phyloP scores from a whole-genome alignment of 2,888 invertebrate species.

The Hylaea fasciaria region DNA sequence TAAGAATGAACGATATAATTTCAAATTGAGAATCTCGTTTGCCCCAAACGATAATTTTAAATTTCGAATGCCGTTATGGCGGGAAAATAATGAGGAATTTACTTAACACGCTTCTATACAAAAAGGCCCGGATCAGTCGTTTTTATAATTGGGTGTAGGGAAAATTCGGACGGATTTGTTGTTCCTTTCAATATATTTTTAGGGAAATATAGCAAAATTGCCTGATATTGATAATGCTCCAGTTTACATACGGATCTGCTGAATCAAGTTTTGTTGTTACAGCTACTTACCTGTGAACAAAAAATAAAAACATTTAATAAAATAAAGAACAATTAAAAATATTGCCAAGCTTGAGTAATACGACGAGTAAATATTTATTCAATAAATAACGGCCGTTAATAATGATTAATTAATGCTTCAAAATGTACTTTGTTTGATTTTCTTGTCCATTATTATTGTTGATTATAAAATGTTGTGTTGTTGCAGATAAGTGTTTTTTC shows the following conservation, averaged over 20 bases:
- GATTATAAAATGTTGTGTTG: no score
- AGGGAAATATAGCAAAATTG: not conserved
- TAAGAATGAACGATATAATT: conserved; percentile 36
- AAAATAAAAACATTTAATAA: conserved; percentile 35
- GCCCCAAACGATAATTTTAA: conserved; percentile 35
- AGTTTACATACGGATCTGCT: conserved; percentile 49
- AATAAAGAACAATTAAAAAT: not conserved
- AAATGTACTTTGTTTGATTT: no score
- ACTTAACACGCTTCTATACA: conserved; percentile 31
- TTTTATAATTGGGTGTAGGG: conserved; percentile 34
- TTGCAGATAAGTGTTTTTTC: no score
- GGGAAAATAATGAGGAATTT: conserved; percentile 38
- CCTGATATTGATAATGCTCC: conserved; percentile 7
- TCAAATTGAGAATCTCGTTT: conserved; percentile 34
- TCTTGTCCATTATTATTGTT: no score
- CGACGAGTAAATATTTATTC: no score
- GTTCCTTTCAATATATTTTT: conserved; percentile 35
- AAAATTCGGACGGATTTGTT: conserved; percentile 29
- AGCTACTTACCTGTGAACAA: conserved; percentile 74
- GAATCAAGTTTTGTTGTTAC: conserved; percentile 33
- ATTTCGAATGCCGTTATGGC: conserved; percentile 34
- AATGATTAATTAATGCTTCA: no score
- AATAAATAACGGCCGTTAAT: no score
- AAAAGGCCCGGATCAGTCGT: conserved; percentile 29
- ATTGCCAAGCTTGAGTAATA: no score